Conservation (phyloP, 2,113 vertebrate species). For the Onychorhynchus coronatus region DNA sequence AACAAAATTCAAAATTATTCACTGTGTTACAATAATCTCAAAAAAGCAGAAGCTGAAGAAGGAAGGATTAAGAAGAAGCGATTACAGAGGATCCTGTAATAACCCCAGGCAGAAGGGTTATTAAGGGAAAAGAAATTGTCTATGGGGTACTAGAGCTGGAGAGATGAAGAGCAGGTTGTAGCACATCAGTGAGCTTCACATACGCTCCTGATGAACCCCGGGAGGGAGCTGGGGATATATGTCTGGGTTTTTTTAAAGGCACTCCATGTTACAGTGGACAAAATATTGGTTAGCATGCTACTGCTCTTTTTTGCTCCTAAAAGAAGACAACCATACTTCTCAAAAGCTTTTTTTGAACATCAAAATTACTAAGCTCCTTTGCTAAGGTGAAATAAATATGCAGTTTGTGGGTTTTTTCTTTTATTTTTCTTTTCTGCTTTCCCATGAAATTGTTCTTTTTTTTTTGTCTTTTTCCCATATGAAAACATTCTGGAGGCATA, state of each 20-base stretch:
- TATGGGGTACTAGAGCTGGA: not conserved
- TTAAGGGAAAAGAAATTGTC: not conserved
- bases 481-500: not conserved
- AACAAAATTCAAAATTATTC: not conserved
- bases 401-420: not conserved
- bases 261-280: not conserved
- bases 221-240: not conserved
- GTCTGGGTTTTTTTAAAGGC: not conserved
- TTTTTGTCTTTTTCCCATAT: not conserved
- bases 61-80: not conserved
- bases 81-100: not conserved
- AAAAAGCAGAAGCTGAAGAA: not conserved
- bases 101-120: not conserved
- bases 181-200: not conserved
- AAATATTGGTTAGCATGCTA: not conserved
- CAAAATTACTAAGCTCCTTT: not conserved
- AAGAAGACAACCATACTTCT: not conserved
- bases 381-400: not conserved
- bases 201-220: not conserved
- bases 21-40: not conserved
- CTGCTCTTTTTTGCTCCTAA: not conserved
- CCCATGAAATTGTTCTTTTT: not conserved
- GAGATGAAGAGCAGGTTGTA: not conserved
- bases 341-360: not conserved
- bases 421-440: not conserved